phyloP scores from a whole-genome alignment of 2,888 invertebrate genomes.

The Leptinotarsa peninsularis region DNA sequence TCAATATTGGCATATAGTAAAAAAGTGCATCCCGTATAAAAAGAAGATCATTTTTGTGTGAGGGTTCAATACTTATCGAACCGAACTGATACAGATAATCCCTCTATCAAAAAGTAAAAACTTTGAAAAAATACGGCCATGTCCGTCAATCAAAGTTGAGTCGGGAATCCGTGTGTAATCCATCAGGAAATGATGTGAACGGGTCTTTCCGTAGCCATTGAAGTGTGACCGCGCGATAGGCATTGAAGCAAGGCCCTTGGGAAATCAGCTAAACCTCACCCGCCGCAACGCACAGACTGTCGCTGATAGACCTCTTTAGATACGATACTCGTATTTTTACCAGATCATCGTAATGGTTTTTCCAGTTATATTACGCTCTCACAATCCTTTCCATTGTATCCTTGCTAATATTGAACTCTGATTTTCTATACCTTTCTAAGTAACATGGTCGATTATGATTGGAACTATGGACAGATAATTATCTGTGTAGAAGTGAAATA shows the following conservation, averaged over 20 bases:
- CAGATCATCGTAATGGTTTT: slow-evolving; percentile 42
- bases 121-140: slow-evolving; percentile 25
- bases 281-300: slow-evolving; percentile 32
- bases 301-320: slow-evolving; percentile 28
- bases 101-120: slow-evolving; percentile 11
- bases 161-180: slow-evolving; percentile 53
- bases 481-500: too few relatives aligned
- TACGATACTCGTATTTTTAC: slow-evolving; percentile 30
- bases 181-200: slow-evolving; percentile 58
- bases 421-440: not conserved
- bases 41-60: not conserved
- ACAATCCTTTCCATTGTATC: not conserved
- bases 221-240: slow-evolving; percentile 67
- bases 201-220: slow-evolving; percentile 63
- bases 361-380: slow-evolving; percentile 39
- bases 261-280: slow-evolving; percentile 61
- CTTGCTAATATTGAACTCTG: not conserved
- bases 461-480: too few relatives aligned
- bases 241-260: slow-evolving; percentile 62
- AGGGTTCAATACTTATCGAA: not conserved
- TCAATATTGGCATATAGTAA: not conserved
- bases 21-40: not conserved
- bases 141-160: slow-evolving; percentile 52
- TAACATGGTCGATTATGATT: too few relatives aligned
- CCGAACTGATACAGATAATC: slow-evolving; percentile 14